Percentiles rank a stretch among this genome's conserved stretches.
Conservation (phyloP, 2,797 vertebrate genomes). For the Poeciliopsis infans region DNA sequence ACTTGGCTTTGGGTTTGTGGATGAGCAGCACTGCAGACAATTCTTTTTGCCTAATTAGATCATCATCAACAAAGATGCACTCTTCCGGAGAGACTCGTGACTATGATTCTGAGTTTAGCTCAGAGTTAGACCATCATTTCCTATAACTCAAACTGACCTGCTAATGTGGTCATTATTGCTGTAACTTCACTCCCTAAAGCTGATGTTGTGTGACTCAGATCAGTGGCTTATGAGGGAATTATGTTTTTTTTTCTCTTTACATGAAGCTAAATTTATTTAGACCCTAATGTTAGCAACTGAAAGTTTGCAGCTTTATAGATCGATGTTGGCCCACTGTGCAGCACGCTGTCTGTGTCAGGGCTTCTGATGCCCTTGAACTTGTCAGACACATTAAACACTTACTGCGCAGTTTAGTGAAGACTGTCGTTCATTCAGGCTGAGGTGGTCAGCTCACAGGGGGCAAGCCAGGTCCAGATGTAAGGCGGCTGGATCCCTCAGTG, state of each 20-base stretch:
- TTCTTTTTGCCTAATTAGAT: conserved; percentile 50
- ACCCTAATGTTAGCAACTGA: conserved; percentile 30
- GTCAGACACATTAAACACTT: conserved; percentile 65
- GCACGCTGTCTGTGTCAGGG: conserved; percentile 48
- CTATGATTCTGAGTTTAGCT: conserved; percentile 28
- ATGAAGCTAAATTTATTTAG: conserved; percentile 49
- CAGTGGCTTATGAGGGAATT: conserved; percentile 13
- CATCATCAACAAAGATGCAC: conserved; percentile 40
- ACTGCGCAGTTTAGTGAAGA: conserved; percentile 66
- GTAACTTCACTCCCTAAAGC: conserved; percentile 19
- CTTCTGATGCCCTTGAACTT: conserved; percentile 64
- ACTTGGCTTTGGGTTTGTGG: conserved; percentile 41
- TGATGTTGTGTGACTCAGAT: conserved; percentile 18
- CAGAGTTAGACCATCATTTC: conserved; percentile 29
- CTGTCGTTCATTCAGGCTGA: conserved; percentile 41
- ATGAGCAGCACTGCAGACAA: conserved; percentile 18
- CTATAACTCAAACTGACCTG: conserved; percentile 14
- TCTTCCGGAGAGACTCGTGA: conserved; percentile 27
- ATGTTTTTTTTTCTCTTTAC: conserved; percentile 20
- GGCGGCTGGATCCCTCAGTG: conserved; percentile 33
- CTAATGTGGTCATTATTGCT: conserved; percentile 19
- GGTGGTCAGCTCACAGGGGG: conserved; percentile 31
- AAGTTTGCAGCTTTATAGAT: conserved; percentile 63
- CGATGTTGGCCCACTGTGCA: conserved; percentile 38
- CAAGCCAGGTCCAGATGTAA: conserved; percentile 25